Conservation (phyloP, 1,140 invertebrate genomes). For the Schlechtendalia chinensis region DNA sequence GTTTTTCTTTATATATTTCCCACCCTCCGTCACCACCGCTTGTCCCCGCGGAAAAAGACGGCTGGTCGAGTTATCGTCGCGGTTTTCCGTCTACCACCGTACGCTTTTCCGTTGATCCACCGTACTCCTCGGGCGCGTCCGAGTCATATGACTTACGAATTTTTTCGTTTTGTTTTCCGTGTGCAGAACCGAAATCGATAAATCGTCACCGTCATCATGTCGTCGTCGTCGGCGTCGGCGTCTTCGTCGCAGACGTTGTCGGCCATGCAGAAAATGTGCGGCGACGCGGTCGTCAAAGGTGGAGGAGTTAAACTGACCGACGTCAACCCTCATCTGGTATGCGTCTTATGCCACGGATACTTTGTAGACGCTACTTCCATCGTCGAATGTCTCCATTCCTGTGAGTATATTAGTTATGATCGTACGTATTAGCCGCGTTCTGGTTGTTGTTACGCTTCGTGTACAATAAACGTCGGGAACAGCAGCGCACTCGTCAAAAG, state of each 20-base stretch:
- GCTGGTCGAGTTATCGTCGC: too few species aligned
- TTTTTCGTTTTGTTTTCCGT: background rate
- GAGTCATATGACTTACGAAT: background rate
- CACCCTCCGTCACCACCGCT: too few species aligned
- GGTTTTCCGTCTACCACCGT: too few species aligned
- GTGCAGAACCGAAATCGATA: background rate
- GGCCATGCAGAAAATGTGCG: background rate
- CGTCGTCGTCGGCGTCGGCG: background rate
- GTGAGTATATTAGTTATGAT: too few species aligned
- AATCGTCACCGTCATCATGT: background rate
- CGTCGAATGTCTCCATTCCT: constrained; percentile 81
- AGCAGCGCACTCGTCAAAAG: too few species aligned
- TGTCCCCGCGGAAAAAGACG: too few species aligned
- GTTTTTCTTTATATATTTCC: background rate
- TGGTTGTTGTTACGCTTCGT: too few species aligned
- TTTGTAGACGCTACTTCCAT: constrained; percentile 82
- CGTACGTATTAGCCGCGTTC: too few species aligned
- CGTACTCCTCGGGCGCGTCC: too few species aligned
- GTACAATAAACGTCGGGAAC: too few species aligned
- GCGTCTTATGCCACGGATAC: constrained; percentile 76
- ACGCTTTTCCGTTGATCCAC: too few species aligned
- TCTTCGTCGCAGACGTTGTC: background rate
- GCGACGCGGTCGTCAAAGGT: background rate
- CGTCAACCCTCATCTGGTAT: constrained; percentile 73
- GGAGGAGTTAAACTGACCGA: constrained; percentile 60